A percentile compares a stretch with the other conserved stretches of the same genome.
Conservation (phyloP, 2,113 vertebrate species). For the Anser cygnoides region DNA sequence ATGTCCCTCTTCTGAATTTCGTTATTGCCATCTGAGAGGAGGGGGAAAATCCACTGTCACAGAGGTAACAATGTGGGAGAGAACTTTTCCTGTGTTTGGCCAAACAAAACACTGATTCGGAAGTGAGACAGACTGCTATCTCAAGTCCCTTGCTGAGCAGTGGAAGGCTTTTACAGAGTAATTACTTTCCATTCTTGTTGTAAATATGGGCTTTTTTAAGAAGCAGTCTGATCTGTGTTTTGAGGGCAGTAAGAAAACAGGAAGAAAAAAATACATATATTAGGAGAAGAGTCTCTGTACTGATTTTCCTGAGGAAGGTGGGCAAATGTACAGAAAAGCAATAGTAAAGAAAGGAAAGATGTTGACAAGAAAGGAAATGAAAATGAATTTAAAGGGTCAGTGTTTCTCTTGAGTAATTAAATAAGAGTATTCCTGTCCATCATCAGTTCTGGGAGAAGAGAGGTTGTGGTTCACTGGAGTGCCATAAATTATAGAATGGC, state of each 20-base stretch:
- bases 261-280: background rate
- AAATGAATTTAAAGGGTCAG: slow-evolving; percentile 21
- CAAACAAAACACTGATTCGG: background rate
- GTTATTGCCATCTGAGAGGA: background rate
- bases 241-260: background rate
- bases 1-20: background rate
- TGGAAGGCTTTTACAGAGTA: background rate
- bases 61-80: background rate
- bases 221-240: background rate
- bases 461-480: background rate
- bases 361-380: slow-evolving; percentile 17
- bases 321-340: background rate
- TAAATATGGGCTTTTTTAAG: background rate
- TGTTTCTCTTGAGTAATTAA: slow-evolving; percentile 34
- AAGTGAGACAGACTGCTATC: background rate
- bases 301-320: background rate
- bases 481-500: background rate
- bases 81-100: background rate
- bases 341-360: background rate
- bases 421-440: background rate
- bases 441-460: background rate
- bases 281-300: background rate
- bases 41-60: background rate
- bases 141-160: background rate
- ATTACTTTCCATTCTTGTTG: background rate